A percentile compares a stretch with the other conserved stretches of the same genome.
Evolutionary conservation across 2,113 vertebrate species (phyloP).

Genomic region (Pycnonotus jocosus): DNA sequence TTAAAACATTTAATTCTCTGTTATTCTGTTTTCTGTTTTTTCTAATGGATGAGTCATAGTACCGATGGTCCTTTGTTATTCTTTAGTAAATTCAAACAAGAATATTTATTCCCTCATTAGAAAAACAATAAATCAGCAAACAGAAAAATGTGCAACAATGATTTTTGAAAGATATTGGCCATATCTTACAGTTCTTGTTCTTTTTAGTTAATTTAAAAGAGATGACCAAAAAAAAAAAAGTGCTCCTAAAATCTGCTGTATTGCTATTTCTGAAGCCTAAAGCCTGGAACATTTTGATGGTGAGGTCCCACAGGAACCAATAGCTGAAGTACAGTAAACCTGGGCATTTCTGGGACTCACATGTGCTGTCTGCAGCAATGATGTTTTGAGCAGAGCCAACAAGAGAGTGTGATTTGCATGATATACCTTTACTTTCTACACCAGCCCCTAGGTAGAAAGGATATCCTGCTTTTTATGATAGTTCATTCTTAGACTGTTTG

Average conservation of each 20-base stretch:
- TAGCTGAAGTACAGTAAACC: neutral
- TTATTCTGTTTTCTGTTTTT: slow-evolving; percentile 2
- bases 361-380: neutral
- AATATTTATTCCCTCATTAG: neutral
- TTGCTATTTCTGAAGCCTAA: neutral
- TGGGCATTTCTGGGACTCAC: neutral
- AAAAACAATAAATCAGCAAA: slow-evolving; percentile 12
- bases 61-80: neutral
- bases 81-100: slow-evolving; percentile 18
- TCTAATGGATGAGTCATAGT: slow-evolving; percentile 17
- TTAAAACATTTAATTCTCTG: slow-evolving; percentile 1
- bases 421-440: neutral
- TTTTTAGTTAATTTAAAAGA: neutral
- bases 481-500: neutral
- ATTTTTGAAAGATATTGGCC: neutral
- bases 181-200: neutral
- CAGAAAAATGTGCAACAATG: neutral
- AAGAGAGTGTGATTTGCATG: neutral
- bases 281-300: neutral
- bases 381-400: neutral
- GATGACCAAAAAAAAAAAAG: fast-evolving
- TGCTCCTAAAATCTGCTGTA: neutral
- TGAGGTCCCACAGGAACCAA: neutral
- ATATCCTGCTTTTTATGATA: neutral
- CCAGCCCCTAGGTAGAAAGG: fast-evolving